Base-by-base conservation (phyloP, 2,888 invertebrate species). In the Protodeltote pygarga region DNA sequence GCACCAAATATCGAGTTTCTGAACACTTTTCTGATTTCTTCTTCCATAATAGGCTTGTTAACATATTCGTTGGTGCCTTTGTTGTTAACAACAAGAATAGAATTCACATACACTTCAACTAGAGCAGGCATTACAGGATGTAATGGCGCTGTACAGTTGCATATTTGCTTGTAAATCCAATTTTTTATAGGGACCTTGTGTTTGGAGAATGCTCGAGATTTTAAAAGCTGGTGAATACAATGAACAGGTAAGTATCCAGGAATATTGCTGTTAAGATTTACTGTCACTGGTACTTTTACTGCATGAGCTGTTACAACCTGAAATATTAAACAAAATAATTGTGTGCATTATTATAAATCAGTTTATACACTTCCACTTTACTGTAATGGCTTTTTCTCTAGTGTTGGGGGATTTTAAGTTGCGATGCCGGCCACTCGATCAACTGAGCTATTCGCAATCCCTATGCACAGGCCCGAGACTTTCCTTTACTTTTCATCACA, bases 121-220 rank as follows among this genome's bases (percentile, higher is more conserved):
- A 99, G 91, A 1, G 97, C 96, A 0, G 98, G 98, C 83, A 99
- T 93, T 1, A 98, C 97, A 0, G 98, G 97, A 89, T 99, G 99
- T 31, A 99, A 85, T 0, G 99, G 99, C n/a, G 96, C 94, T 0
- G 95, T 94, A 64, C 97, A 96, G 63, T 95, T 95, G 75, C 97
- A 97, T 44, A 99, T 96, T 90, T 99, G 99, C 64, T 95, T 94
- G 75, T 98, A 98, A 60, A 99, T 98, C 99, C 99, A 99, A 73
- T 95, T 97, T 87, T 98, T 98, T 3, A 99, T 98, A 0, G 98
- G 97, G 1, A 99, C 98, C 84, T 97, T 97, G 81, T 99, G 97
- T 81, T 98, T 99, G 0, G 98, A 97, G 81, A 99, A 99, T 0
- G 98, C 97, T 59, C 98, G 92, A 3, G 97, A 98, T 81, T 98